A percentile compares a stretch with the other conserved stretches of the same genome.
Evolutionary conservation across 2,888 invertebrate species (phyloP).

Genomic region (Labia minor): DNA sequence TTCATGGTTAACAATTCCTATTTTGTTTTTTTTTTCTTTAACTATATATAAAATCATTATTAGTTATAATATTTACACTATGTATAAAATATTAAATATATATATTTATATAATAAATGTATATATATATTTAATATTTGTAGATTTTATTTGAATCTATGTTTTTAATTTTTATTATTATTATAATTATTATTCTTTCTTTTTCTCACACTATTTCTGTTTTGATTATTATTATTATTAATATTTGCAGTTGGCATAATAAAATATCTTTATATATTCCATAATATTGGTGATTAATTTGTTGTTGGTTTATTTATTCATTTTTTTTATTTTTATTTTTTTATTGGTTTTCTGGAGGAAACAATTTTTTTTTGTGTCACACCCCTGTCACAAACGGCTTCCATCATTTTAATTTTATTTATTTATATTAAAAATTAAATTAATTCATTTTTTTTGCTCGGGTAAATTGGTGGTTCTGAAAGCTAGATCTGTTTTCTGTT

Average conservation of each 20-base stretch:
- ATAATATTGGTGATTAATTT: not conserved
- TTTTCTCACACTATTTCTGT: not conserved
- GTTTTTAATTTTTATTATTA: slow-evolving; percentile 3
- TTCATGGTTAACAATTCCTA: not conserved
- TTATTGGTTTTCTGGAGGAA: slow-evolving; percentile 9
- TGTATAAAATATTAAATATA: slow-evolving; percentile 14
- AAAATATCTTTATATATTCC: slow-evolving; percentile 5
- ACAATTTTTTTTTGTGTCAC: not conserved
- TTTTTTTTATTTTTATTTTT: slow-evolving; percentile 27
- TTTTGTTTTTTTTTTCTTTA: not conserved
- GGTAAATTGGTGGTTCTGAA: not conserved
- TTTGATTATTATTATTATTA: slow-evolving; percentile 3
- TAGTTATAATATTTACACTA: not conserved
- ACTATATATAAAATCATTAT: not conserved
- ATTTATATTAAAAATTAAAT: not conserved
- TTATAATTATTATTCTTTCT: slow-evolving; percentile 8
- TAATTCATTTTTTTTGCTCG: not conserved
- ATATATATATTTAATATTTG: not conserved
- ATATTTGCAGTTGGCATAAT: not conserved
- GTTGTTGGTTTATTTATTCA: too few relatives aligned
- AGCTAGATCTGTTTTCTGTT: not conserved
- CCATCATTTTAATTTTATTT: not conserved
- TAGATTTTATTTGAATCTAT: not conserved
- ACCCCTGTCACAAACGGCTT: slow-evolving; percentile 13
- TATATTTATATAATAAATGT: slow-evolving; percentile 13